phyloP scores from a whole-genome alignment of 2,888 invertebrate species.

The Coleophora flavipennella region DNA sequence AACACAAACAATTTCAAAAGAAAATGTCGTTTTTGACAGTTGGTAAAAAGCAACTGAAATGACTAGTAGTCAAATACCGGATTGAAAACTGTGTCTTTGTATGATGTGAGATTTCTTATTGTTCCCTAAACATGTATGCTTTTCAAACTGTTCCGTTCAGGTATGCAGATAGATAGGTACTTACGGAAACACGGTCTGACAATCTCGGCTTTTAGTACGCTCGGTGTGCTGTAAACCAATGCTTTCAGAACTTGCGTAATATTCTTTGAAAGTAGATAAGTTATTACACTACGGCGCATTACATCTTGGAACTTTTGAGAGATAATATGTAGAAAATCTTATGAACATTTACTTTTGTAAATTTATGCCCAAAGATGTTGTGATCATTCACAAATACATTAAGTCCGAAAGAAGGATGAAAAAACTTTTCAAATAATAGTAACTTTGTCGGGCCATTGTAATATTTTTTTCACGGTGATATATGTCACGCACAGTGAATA shows the following conservation, averaged over 20 bases:
- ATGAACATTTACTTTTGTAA: neutral
- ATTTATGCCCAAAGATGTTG: no score
- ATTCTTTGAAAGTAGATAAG: slow-evolving; percentile 9
- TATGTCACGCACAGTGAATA: no score
- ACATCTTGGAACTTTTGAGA: slow-evolving; percentile 6
- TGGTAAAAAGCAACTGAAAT: no score
- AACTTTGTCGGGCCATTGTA: neutral
- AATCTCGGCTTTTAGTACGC: slow-evolving; percentile 28
- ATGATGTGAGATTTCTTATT: no score
- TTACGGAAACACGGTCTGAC: slow-evolving; percentile 12
- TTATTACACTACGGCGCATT: slow-evolving; percentile 2
- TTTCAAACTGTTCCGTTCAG: no score
- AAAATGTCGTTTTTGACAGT: no score
- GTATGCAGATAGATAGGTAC: neutral
- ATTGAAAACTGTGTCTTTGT: no score
- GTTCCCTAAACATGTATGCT: no score
- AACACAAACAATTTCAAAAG: no score
- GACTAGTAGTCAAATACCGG: no score
- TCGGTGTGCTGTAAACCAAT: slow-evolving; percentile 18
- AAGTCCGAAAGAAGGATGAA: neutral
- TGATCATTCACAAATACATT: no score
- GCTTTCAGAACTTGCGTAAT: slow-evolving; percentile 26
- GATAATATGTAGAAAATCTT: slow-evolving; percentile 9
- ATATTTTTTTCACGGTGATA: no score
- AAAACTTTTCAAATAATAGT: neutral